phyloP scores from a whole-genome alignment of 1,140 invertebrate genomes.

The Propsilocerus akamusi region DNA sequence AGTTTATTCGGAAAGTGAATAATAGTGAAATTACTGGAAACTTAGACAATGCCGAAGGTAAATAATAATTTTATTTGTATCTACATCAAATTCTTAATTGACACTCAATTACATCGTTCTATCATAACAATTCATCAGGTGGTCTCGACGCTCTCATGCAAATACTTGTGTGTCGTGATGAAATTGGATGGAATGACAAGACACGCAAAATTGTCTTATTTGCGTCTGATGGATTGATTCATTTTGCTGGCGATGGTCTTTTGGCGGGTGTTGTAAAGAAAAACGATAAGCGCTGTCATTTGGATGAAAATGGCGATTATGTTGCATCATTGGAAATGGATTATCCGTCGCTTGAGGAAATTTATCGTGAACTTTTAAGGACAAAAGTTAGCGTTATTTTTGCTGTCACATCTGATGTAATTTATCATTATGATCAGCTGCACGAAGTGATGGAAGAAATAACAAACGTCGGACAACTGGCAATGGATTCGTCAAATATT shows the following conservation, averaged over 20 bases:
- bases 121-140: not conserved
- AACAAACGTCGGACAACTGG: conserved; percentile 33
- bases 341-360: conserved; percentile 40
- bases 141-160: conserved; percentile 99
- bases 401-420: conserved; percentile 32
- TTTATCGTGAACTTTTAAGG: conserved; percentile 30
- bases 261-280: conserved; percentile 27
- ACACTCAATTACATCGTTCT: too few species aligned
- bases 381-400: conserved; percentile 42
- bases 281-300: conserved; percentile 33
- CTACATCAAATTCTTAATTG: too few species aligned
- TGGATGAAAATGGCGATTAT: conserved; percentile 33
- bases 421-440: conserved; percentile 30
- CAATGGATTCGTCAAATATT: conserved; percentile 38
- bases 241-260: conserved; percentile 40
- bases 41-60: conserved; percentile 88
- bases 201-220: conserved; percentile 40
- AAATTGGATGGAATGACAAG: conserved; percentile 36
- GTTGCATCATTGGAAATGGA: conserved; percentile 31
- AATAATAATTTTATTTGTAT: not conserved
- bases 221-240: conserved; percentile 39
- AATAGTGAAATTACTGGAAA: conserved; percentile 74
- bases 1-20: conserved; percentile 37
- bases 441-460: conserved; percentile 29
- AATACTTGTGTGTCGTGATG: conserved; percentile 66